A percentile compares a stretch with the other conserved stretches of the same genome.
phyloP scores from a whole-genome alignment of 2,888 invertebrate species.

The Xestia ashworthii region DNA sequence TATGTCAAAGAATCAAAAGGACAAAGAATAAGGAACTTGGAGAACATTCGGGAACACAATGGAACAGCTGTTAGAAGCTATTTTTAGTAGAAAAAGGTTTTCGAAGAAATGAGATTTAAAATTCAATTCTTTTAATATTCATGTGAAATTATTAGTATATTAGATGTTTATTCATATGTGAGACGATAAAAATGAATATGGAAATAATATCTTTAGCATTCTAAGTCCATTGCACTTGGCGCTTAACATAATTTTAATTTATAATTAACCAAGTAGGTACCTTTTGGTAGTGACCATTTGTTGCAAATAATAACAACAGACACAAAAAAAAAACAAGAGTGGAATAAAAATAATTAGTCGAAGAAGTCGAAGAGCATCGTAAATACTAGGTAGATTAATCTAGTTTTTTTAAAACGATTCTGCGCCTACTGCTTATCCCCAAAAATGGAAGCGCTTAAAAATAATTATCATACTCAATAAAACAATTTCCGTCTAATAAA shows the following conservation, averaged over 20 bases:
- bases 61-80: slow-evolving; percentile 29
- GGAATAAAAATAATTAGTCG: neutral
- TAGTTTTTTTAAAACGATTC: neutral
- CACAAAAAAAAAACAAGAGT: neutral
- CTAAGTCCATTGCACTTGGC: slow-evolving; percentile 25
- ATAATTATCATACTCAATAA: neutral
- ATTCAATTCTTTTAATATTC: slow-evolving; percentile 29
- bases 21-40: slow-evolving; percentile 34
- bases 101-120: neutral
- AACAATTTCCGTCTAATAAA: slow-evolving; percentile 19
- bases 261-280: slow-evolving; percentile 16
- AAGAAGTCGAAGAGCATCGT: neutral
- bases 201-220: slow-evolving; percentile 32
- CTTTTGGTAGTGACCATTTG: slow-evolving; percentile 7
- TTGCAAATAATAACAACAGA: neutral
- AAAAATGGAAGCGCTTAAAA: neutral
- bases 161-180: slow-evolving; percentile 17
- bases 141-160: slow-evolving; percentile 29
- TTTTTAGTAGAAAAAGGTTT: slow-evolving; percentile 5
- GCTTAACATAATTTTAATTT: slow-evolving; percentile 33
- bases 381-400: neutral
- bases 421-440: neutral
- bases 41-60: slow-evolving; percentile 20
- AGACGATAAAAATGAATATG: slow-evolving; percentile 29
- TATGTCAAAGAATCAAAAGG: slow-evolving; percentile 33